A percentile compares a stretch with the other conserved stretches of the same genome.
These are phyloP conservation scores for Phalanger gymnotis DNA, from an alignment of 2,797 vertebrate genomes.

Conservation along the genomic window DNA sequence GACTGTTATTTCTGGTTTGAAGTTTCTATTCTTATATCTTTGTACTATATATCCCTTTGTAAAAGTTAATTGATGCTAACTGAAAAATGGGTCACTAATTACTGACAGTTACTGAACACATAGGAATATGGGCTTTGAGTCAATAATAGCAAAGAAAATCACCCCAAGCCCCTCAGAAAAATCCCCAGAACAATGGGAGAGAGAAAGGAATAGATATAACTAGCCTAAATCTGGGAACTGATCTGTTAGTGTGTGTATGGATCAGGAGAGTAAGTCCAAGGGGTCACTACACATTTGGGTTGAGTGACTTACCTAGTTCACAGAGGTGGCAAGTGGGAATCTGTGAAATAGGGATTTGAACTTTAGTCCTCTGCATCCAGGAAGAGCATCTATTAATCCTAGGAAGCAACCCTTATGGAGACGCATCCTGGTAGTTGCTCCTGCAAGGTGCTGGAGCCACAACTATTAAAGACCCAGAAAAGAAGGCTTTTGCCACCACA, in stretches of 20 bases:
- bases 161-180: background rate
- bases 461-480: background rate
- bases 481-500: background rate
- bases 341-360: background rate
- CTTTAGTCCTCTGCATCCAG: background rate
- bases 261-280: background rate
- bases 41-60: background rate
- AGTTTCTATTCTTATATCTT: background rate
- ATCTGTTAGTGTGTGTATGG: background rate
- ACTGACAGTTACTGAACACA: background rate
- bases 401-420: background rate
- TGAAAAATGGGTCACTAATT: background rate
- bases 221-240: background rate
- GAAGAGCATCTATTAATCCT: background rate
- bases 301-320: background rate
- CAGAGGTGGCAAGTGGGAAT: background rate
- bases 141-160: background rate
- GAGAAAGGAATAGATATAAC: background rate
- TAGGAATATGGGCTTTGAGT: background rate
- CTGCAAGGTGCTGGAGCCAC: background rate
- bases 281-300: background rate
- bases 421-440: background rate
- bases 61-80: background rate
- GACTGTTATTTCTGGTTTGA: background rate
- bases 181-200: background rate